A percentile compares a stretch with the other conserved stretches of the same genome.
Conservation (phyloP, 2,797 vertebrate species). For the Heliangelus exortis region DNA sequence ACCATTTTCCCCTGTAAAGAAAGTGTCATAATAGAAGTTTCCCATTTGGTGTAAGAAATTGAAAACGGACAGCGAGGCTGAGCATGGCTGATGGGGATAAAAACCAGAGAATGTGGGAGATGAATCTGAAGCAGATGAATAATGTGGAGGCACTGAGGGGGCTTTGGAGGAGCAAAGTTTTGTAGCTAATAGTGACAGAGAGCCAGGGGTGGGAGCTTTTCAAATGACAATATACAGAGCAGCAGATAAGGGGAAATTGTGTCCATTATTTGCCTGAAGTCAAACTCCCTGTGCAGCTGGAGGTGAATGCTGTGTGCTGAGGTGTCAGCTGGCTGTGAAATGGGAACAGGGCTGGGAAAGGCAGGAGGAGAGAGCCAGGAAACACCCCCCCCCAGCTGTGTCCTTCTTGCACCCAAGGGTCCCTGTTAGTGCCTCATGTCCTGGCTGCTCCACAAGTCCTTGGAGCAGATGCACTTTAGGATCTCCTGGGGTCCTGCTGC, state of each 20-base stretch:
- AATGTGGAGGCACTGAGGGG: not conserved
- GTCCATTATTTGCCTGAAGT: not conserved
- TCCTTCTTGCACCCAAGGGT: not conserved
- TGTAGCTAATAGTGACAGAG: not conserved
- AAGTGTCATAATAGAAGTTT: slow-evolving; percentile 50
- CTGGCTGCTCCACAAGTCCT: not conserved
- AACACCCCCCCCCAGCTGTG: accelerated
- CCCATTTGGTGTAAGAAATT: slow-evolving; percentile 59
- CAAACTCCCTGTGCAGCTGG: not conserved
- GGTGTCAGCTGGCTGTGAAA: not conserved
- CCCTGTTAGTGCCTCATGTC: accelerated
- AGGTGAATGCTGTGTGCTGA: not conserved
- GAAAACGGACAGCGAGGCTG: slow-evolving; percentile 1
- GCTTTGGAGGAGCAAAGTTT: not conserved
- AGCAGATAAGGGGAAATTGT: not conserved
- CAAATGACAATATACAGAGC: not conserved
- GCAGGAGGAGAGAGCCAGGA: not conserved
- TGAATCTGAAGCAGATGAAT: not conserved
- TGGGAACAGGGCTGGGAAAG: not conserved
- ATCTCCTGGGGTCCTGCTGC: not conserved
- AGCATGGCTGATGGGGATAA: slow-evolving; percentile 28
- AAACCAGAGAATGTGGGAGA: not conserved
- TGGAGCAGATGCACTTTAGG: not conserved
- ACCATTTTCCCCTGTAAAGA: not conserved
- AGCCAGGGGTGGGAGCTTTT: not conserved